A percentile compares a stretch with the other conserved stretches of the same genome.
phyloP scores from a whole-genome alignment of 1,140 invertebrate species.

The Hirudo medicinalis region DNA sequence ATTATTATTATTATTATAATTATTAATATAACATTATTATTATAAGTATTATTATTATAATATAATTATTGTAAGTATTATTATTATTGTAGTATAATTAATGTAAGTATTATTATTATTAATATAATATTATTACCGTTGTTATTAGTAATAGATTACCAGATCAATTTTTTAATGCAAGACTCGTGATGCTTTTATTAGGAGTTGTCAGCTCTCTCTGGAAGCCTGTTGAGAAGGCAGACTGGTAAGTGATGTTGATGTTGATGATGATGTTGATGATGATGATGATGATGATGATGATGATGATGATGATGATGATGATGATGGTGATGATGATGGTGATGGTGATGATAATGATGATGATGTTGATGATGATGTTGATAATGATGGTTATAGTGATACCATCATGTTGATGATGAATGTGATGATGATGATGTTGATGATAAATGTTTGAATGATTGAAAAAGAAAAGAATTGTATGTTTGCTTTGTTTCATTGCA shows the following conservation, averaged over 20 bases:
- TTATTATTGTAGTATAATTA: too few relatives aligned
- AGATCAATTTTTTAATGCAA: too few relatives aligned
- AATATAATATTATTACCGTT: too few relatives aligned
- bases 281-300: slow-evolving; percentile 6
- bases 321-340: background rate
- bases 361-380: background rate
- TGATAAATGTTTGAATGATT: background rate
- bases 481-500: slow-evolving; percentile 23
- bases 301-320: background rate
- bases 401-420: background rate
- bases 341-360: background rate
- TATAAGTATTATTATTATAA: too few relatives aligned
- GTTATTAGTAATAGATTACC: too few relatives aligned
- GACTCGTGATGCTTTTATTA: slow-evolving; percentile 23
- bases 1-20: slow-evolving; percentile 15
- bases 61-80: too few relatives aligned
- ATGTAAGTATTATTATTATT: too few relatives aligned
- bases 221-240: slow-evolving; percentile 61
- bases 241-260: slow-evolving; percentile 37
- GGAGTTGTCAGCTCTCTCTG: slow-evolving; percentile 63
- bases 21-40: too few relatives aligned
- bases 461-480: background rate
- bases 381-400: too few relatives aligned
- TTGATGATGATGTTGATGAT: background rate
- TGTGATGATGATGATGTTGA: background rate